These are phyloP conservation scores for Oostethus manadensis DNA, from an alignment of 2,113 vertebrate species.

Conservation along the genomic window DNA sequence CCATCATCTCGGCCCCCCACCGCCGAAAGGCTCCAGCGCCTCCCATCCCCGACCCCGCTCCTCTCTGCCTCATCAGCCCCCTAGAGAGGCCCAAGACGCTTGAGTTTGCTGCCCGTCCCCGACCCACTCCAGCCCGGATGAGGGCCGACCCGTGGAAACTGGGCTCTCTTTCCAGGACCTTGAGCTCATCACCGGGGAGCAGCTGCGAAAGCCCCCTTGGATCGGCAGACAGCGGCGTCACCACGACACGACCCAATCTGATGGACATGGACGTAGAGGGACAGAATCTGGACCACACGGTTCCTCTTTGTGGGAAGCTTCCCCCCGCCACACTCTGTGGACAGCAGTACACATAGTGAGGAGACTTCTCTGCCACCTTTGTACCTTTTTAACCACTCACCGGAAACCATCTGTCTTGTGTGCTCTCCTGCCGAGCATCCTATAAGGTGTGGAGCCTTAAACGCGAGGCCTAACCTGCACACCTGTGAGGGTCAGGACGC, in stretches of 20 bases:
- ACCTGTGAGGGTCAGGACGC: slow-evolving; percentile 22
- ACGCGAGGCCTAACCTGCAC: slow-evolving; percentile 21
- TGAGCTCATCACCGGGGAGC: slow-evolving; percentile 77
- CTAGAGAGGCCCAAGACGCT: slow-evolving; percentile 82
- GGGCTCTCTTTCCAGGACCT: slow-evolving; percentile 76
- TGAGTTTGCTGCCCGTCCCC: slow-evolving; percentile 81
- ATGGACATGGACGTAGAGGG: slow-evolving; percentile 90
- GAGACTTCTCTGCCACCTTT: slow-evolving; percentile 3
- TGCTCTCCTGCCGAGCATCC: slow-evolving; percentile 23
- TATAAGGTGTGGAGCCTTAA: slow-evolving; percentile 27
- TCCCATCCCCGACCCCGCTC: slow-evolving; percentile 30
- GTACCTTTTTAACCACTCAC: slow-evolving; percentile 10
- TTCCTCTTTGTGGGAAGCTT: slow-evolving; percentile 75
- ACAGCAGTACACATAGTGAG: slow-evolving; percentile 55
- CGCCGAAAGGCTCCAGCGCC: slow-evolving; percentile 68
- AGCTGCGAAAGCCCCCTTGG: slow-evolving; percentile 74
- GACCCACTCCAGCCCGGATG: slow-evolving; percentile 74
- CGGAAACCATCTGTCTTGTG: slow-evolving; percentile 20
- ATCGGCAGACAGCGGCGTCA: slow-evolving; percentile 66
- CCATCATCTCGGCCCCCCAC: slow-evolving; percentile 62
- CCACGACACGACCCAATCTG: slow-evolving; percentile 67
- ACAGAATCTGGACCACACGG: slow-evolving; percentile 79
- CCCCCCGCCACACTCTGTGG: slow-evolving; percentile 54
- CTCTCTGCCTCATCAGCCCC: slow-evolving; percentile 44
- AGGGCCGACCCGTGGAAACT: slow-evolving; percentile 82